Conservation (phyloP, 2,113 vertebrate genomes). For the Sisor rabdophorus region DNA sequence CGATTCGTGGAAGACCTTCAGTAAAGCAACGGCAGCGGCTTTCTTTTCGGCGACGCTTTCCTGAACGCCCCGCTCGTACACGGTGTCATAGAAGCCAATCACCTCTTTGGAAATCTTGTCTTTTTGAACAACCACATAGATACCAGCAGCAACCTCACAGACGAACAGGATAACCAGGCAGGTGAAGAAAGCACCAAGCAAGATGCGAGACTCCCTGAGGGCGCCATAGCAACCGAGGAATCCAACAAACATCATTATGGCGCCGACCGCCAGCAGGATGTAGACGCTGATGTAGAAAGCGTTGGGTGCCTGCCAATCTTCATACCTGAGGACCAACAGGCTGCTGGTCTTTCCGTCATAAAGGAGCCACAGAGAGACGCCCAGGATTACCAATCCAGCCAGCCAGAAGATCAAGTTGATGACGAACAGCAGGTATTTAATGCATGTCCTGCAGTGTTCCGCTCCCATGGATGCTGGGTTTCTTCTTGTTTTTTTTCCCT, state of each 20-base stretch:
- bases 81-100: constrained; percentile 82
- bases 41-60: accelerated
- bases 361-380: constrained; percentile 90
- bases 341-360: constrained; percentile 85
- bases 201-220: constrained; percentile 97
- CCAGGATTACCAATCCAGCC: constrained; percentile 88
- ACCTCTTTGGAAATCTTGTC: constrained; percentile 88
- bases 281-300: constrained; percentile 93
- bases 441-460: too few relatives aligned
- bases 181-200: constrained; percentile 95
- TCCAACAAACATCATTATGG: constrained; percentile 98
- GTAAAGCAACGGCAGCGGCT: constrained; percentile 62
- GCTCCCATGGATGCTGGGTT: too few relatives aligned
- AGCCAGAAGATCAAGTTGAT: constrained; percentile 63
- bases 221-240: constrained; percentile 97
- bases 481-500: too few relatives aligned
- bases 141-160: constrained; percentile 92
- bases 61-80: constrained; percentile 58
- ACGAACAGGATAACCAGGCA: constrained; percentile 96
- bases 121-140: constrained; percentile 93
- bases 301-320: constrained; percentile 74
- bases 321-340: constrained; percentile 77
- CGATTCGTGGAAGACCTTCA: constrained; percentile 86
- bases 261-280: constrained; percentile 90
- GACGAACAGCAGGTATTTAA: too few relatives aligned